Base-by-base conservation (phyloP, 2,797 vertebrate genomes). In the Sarcoramphus papa region DNA sequence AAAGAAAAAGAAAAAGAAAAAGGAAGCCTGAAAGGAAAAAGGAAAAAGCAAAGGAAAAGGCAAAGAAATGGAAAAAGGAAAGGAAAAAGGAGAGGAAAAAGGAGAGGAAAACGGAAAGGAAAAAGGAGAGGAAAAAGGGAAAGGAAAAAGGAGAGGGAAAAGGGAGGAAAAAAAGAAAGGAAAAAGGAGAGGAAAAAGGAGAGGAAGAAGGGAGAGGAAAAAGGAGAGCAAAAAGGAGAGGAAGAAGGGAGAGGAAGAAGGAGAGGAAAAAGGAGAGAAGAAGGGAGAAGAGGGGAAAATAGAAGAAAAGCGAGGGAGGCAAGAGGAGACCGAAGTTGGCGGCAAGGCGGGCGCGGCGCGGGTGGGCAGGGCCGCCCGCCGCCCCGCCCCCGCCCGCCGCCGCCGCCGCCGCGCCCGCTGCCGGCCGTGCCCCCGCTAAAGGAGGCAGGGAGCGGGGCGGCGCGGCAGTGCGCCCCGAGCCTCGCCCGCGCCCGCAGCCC, bases 371-470 rank as follows among this genome's bases (percentile, higher is more conserved):
- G 40, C 86, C 79, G 78, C 88, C 43, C 75, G 59, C 37, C 60
- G 97, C 94, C 93, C 96, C 96, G 59, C 96, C 96, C 87, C 83
- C 37, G 54, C 50, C n/a, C 37, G 77, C 74, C 74, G 57, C 43
- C 64, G 62, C 79, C 47, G 90, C 91, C 97, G 98, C 98, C 98
- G 98, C 96, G 97, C 95, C 98, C 99, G 99, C 98, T 98, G 99
- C 98, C 98, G 96, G 93, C 97, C 98, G 95, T 92, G 79, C 84
- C 89, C 91, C 93, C 65, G 98, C 98, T 97, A 98, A 98, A 98
- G 98, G 97, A 97, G 97, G 92, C 88, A 45, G 83, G 40, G 31
- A 57, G 85, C 68, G 67, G 78, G 54, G 90, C 23, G 88, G 78
- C 43, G 54, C 84, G 75, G 79, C 83, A 67, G 93, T 41, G 70